A percentile compares a stretch with the other conserved stretches of the same genome.
Conservation (phyloP, 2,888 invertebrate species). For the Hydraecia micacea region DNA sequence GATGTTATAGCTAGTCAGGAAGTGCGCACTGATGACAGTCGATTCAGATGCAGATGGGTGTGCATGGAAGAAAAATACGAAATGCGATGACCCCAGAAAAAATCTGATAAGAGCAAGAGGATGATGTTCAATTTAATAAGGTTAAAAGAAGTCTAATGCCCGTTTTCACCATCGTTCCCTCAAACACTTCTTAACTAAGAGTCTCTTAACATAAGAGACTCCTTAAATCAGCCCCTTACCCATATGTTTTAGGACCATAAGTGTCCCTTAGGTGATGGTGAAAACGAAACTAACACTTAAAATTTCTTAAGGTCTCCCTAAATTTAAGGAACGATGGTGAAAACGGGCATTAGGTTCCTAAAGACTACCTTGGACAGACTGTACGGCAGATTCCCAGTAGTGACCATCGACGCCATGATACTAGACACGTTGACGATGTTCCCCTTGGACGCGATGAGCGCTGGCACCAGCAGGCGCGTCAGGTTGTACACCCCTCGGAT, state of each 20-base stretch:
- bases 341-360: too few species aligned
- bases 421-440: conserved; percentile 94
- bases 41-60: not conserved
- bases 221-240: too few species aligned
- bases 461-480: conserved; percentile 92
- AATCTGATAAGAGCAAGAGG: not conserved
- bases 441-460: conserved; percentile 91
- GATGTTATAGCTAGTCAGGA: not conserved
- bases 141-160: not conserved
- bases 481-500: conserved; percentile 91
- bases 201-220: too few species aligned
- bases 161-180: too few species aligned
- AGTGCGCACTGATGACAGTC: not conserved
- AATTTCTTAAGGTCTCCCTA: too few species aligned
- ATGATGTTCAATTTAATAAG: not conserved
- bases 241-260: too few species aligned
- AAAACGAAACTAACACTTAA: too few species aligned
- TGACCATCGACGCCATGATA: conserved; percentile 92
- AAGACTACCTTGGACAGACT: conserved; percentile 93
- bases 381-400: conserved; percentile 95
- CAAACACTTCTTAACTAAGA: too few species aligned
- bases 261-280: too few species aligned
- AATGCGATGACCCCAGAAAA: not conserved
- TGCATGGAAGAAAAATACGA: not conserved
- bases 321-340: too few species aligned